Evolutionary conservation across 2,113 vertebrate genomes (phyloP), one percentile per base, ranked within the genome.

Genomic region (Colistium nudipinnis): DNA sequence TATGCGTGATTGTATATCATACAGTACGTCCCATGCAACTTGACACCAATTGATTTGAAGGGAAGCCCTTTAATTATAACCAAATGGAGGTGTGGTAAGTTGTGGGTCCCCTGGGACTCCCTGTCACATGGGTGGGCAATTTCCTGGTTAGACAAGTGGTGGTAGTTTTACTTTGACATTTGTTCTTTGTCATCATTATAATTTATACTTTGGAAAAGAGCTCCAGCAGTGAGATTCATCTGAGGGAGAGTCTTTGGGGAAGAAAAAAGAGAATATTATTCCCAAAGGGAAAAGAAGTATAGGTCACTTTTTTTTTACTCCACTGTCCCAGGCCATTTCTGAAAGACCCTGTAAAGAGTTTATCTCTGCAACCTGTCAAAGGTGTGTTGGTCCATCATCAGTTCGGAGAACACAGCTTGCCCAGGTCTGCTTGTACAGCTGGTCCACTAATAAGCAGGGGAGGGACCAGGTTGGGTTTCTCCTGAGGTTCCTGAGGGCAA

Each of bases 81-180:
- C 83, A 88, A 78, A 81, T 81, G 80, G 73, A 64, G 74, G 80
- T 66, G 78, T 76, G 75, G 77, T 74, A 13, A 55, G 17, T 72
- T 49, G 48, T 22, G 0, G 16, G 48, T 16, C 39, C 12, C 5
- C 61, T 66, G 51, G 39, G 31, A 66, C 59, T 81, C 77, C 78
- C 81, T 77, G 54, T 72, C 53, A 70, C 70, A 53, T 76, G 62
- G n/a, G 74, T 56, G 67, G 49, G 41, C 69, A 31, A 36, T 44
- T 62, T 48, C 56, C 49, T 65, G 36, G 55, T 78, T 66, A 14
- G 45, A 60, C 44, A 69, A 16, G 7, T 9, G 41, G 38, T 45
- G 38, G 53, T 61, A 27, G 64, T 43, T 24, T 12, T 17, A 45
- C 63, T 83, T 81, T 83, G 69, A 83, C 72, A 44, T 77, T 33